These are phyloP conservation scores for Hydrocynus forskahlii DNA, from an alignment of 2,797 vertebrate genomes.

Conservation along the genomic window DNA sequence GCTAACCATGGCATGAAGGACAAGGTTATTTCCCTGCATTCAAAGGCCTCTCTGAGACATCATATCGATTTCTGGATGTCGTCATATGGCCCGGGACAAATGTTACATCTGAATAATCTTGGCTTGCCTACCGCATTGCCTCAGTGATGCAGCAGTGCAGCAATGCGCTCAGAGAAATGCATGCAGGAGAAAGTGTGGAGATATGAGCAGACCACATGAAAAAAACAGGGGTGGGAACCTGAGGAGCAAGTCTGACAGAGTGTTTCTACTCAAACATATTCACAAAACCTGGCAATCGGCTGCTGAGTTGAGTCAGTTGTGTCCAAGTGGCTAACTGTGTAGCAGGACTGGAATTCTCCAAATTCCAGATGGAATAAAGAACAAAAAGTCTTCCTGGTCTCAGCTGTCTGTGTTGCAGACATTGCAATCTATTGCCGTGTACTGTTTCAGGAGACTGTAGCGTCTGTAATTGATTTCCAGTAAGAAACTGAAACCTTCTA, in stretches of 20 bases:
- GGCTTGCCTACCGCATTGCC: constrained; percentile 40
- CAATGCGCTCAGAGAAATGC: constrained; percentile 19
- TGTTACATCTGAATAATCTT: constrained; percentile 61
- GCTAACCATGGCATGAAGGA: constrained; percentile 35
- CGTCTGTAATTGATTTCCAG: constrained; percentile 6
- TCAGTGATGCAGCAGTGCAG: constrained; percentile 25
- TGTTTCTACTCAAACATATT: too few relatives aligned
- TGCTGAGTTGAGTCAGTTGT: too few relatives aligned
- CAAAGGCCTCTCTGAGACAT: constrained; percentile 50
- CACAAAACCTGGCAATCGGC: too few relatives aligned
- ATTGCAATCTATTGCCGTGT: constrained; percentile 8
- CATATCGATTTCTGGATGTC: constrained; percentile 43
- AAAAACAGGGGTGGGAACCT: too few relatives aligned
- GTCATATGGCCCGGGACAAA: constrained; percentile 53
- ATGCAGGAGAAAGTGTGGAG: not conserved
- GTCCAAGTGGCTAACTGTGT: too few relatives aligned
- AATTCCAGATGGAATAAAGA: too few relatives aligned
- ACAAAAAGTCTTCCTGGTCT: not conserved
- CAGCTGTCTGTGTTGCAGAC: not conserved
- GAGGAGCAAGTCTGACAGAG: too few relatives aligned
- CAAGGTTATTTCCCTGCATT: constrained; percentile 57
- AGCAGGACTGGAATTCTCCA: too few relatives aligned
- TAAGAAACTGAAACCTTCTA: not conserved
- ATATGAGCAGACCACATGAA: not conserved
- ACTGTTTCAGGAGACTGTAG: constrained; percentile 4